phyloP scores from a whole-genome alignment of 2,113 vertebrate species.

The Syrmaticus mikado region DNA sequence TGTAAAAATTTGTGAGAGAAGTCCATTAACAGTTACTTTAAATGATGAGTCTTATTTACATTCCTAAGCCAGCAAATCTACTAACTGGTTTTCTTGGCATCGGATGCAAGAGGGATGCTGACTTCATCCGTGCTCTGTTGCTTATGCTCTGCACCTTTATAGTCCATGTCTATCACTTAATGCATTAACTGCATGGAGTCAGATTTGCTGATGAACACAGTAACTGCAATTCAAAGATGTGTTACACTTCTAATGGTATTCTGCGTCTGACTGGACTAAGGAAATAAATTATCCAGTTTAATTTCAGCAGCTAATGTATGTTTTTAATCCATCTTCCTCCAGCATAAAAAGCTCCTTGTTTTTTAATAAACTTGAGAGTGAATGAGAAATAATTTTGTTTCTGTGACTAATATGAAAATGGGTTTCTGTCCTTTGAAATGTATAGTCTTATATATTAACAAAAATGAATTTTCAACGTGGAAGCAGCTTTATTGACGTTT shows the following conservation, averaged over 20 bases:
- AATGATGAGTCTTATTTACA: slow-evolving; percentile 1
- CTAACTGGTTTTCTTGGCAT: not conserved
- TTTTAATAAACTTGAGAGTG: slow-evolving; percentile 46
- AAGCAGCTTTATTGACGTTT: slow-evolving; percentile 29
- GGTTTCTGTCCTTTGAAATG: slow-evolving; percentile 6
- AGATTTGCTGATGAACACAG: not conserved
- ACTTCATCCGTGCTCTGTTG: not conserved
- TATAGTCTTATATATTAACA: not conserved
- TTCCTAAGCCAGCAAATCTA: slow-evolving; percentile 20
- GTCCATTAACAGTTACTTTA: not conserved
- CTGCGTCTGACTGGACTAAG: not conserved
- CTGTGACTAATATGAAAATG: not conserved
- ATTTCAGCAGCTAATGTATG: not conserved
- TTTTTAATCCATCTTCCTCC: slow-evolving; percentile 34
- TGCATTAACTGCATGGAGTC: not conserved
- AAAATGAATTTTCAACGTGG: slow-evolving; percentile 10
- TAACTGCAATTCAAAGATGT: not conserved
- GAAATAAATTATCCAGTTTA: slow-evolving; percentile 9
- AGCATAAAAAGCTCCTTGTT: slow-evolving; percentile 15
- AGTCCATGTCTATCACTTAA: not conserved
- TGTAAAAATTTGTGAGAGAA: slow-evolving; percentile 7
- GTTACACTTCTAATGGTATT: not conserved
- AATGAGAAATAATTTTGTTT: not conserved
- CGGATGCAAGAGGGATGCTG: not conserved
- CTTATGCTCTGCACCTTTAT: not conserved